phyloP scores from a whole-genome alignment of 2,888 invertebrate species.

The Anoncus sp. region DNA sequence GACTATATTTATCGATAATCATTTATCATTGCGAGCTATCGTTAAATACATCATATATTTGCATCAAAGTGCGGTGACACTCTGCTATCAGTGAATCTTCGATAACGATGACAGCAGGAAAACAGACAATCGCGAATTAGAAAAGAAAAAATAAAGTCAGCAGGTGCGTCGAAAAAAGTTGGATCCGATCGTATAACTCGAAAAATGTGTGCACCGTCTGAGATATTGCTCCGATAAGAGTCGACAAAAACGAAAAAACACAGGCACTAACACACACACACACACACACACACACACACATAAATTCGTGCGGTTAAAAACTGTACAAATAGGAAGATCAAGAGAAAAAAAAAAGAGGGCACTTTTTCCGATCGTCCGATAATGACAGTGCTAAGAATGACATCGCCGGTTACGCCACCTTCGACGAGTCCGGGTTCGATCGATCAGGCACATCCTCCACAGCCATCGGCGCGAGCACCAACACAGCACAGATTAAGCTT shows the following conservation, averaged over 20 bases:
- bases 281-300: no score
- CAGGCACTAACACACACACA: no score
- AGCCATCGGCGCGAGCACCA: constrained; percentile 66
- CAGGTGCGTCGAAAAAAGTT: not conserved
- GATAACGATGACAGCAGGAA: constrained; percentile 21
- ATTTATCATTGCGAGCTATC: not conserved
- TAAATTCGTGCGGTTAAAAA: not conserved
- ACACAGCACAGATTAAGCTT: constrained; percentile 83
- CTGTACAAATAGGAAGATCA: not conserved
- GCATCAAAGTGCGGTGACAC: constrained; percentile 34
- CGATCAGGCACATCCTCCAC: constrained; percentile 67
- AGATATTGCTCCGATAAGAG: not conserved
- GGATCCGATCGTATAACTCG: not conserved
- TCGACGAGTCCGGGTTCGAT: constrained; percentile 76
- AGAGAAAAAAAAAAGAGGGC: not conserved
- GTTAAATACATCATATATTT: not conserved
- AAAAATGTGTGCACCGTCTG: not conserved
- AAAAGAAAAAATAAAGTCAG: not conserved
- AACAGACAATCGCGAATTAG: not conserved
- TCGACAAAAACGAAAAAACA: not conserved
- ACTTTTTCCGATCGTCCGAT: constrained; percentile 55
- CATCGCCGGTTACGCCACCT: constrained; percentile 78
- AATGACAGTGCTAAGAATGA: constrained; percentile 82
- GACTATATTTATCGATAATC: not conserved
- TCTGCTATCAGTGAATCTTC: constrained; percentile 39